phyloP scores from a whole-genome alignment of 2,113 vertebrate genomes.

The Aegypius monachus region DNA sequence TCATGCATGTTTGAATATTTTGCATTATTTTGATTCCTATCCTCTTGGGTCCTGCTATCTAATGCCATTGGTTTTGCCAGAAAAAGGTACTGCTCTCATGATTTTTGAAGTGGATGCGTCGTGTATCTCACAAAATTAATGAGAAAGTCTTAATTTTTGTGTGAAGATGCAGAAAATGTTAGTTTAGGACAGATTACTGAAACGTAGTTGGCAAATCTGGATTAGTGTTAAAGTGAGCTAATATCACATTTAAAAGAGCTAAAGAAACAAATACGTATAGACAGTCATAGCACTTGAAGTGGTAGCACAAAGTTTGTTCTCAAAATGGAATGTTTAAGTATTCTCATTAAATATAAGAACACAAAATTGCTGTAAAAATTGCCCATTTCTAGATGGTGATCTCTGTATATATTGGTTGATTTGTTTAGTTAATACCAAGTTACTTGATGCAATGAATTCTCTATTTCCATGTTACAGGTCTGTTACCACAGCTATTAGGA shows the following conservation, averaged over 20 bases:
- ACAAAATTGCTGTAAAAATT: conserved; percentile 71
- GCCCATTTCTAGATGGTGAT: conserved; percentile 52
- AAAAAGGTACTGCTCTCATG: neutral
- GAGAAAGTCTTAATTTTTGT: neutral
- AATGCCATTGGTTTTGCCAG: neutral
- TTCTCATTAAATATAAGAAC: conserved; percentile 76
- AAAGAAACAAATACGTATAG: neutral
- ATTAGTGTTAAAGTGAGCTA: neutral
- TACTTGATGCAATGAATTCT: conserved; percentile 52
- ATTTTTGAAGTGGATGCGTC: neutral
- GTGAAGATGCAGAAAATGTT: neutral
- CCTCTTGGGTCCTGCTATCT: neutral
- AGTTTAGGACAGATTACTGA: neutral
- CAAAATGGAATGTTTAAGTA: conserved; percentile 77
- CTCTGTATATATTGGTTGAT: conserved; percentile 51
- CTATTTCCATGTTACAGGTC: conserved; percentile 80
- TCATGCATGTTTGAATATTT: neutral
- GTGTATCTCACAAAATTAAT: neutral
- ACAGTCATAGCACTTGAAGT: neutral
- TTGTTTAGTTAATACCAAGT: conserved; percentile 61
- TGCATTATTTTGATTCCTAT: neutral
- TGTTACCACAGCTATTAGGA: conserved; percentile 93
- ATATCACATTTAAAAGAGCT: neutral
- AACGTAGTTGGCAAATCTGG: neutral
- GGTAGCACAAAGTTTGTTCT: conserved; percentile 60